A percentile compares a stretch with the other conserved stretches of the same genome.
Conservation (phyloP, 2,888 invertebrate species). For the Nephrotoma flavescens region DNA sequence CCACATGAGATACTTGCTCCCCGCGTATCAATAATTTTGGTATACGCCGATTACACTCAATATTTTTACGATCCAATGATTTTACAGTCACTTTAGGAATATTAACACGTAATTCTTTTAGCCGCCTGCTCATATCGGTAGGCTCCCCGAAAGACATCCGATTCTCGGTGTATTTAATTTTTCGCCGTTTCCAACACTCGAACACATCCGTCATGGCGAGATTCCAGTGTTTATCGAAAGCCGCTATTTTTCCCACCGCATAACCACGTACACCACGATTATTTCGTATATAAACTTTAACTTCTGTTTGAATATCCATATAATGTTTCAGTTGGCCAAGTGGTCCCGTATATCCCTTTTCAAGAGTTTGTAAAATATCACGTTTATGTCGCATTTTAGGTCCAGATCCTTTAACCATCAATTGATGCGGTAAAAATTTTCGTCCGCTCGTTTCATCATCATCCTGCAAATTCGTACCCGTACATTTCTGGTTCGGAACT, state of each 20-base stretch:
- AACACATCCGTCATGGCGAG: constrained; percentile 67
- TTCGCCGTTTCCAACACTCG: constrained; percentile 61
- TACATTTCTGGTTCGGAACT: constrained; percentile 7
- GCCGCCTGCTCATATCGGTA: constrained; percentile 29
- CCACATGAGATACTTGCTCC: constrained; percentile 44
- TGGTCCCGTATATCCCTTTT: constrained; percentile 39
- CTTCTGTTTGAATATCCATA: constrained; percentile 13
- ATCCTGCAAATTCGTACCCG: constrained; percentile 9
- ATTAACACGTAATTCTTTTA: constrained; percentile 33
- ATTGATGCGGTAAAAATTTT: constrained; percentile 35
- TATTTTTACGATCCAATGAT: constrained; percentile 42
- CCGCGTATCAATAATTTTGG: constrained; percentile 59
- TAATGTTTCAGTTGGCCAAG: constrained; percentile 44
- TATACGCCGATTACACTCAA: constrained; percentile 50
- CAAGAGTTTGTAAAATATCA: constrained; percentile 40
- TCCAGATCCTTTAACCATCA: constrained; percentile 22
- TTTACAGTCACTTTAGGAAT: constrained; percentile 41
- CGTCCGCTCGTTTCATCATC: constrained; percentile 14
- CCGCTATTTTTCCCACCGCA: constrained; percentile 61
- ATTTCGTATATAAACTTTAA: constrained; percentile 50
- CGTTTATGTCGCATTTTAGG: constrained; percentile 19
- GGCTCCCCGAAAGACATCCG: constrained; percentile 17
- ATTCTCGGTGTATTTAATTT: constrained; percentile 24
- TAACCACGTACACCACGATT: constrained; percentile 58
- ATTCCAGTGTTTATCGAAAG: constrained; percentile 93